Conservation (phyloP, 2,888 invertebrate species). For the Nematopogon swammerdamellus region DNA sequence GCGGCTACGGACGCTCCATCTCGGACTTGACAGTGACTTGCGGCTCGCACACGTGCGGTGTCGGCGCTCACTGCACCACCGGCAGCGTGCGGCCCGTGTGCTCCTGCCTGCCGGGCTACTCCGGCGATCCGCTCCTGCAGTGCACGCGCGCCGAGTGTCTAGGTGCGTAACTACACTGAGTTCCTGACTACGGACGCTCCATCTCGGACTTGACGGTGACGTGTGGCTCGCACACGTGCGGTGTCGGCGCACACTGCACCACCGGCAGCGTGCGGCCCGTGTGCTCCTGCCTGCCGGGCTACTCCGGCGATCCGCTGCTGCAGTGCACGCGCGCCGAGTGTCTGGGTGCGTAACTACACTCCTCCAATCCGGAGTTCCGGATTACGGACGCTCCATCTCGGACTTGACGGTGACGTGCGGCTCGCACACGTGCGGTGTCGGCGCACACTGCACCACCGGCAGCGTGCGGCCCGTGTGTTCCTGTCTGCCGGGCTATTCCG, state of each 20-base stretch:
- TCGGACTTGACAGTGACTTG: constrained; percentile 48
- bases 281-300: constrained; percentile 75
- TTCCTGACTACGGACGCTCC: constrained; percentile 27
- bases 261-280: constrained; percentile 69
- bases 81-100: constrained; percentile 74
- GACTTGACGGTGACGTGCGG: constrained; percentile 50
- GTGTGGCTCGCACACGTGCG: constrained; percentile 62
- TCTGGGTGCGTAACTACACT: constrained; percentile 45
- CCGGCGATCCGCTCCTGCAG: constrained; percentile 72
- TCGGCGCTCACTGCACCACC: constrained; percentile 64
- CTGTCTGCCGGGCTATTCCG: constrained; percentile 74
- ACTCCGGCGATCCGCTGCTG: constrained; percentile 75
- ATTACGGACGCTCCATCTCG: constrained; percentile 42
- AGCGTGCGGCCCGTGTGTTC: constrained; percentile 78
- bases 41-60: constrained; percentile 62
- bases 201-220: constrained; percentile 44
- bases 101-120: constrained; percentile 74
- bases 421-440: constrained; percentile 63
- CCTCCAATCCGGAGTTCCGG: constrained; percentile 9
- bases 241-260: constrained; percentile 65
- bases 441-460: constrained; percentile 63
- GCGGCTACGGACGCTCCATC: constrained; percentile 39
- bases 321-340: constrained; percentile 74
- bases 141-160: constrained; percentile 74
- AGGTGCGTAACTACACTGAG: constrained; percentile 37